Evolutionary conservation across 2,888 invertebrate species (phyloP).

Genomic region (Allolobophora icterica): DNA sequence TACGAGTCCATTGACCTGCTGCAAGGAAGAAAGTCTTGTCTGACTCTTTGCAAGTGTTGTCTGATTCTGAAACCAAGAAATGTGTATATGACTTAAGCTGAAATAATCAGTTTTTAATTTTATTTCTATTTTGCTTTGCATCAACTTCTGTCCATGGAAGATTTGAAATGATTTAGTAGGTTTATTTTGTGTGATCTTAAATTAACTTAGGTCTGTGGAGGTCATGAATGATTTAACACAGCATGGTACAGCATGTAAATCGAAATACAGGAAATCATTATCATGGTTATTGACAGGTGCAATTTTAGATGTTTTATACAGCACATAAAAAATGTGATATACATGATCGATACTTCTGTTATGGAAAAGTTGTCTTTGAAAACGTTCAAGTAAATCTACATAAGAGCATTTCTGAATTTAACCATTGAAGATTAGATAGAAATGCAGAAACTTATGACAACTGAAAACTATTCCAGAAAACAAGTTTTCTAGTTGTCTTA

Average conservation of each 20-base stretch:
- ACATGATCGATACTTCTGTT: neutral
- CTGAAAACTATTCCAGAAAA: constrained; percentile 17
- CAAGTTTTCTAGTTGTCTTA: neutral
- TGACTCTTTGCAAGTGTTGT: neutral
- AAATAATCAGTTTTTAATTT: neutral
- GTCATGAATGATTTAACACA: neutral
- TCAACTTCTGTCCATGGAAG: neutral
- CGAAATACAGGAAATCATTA: neutral
- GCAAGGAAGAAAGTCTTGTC: neutral
- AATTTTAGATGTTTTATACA: neutral
- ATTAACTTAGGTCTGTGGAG: neutral
- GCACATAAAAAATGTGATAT: neutral
- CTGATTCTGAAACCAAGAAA: neutral
- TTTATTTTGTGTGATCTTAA: neutral
- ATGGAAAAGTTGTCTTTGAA: neutral
- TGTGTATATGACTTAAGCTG: neutral
- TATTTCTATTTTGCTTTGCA: neutral
- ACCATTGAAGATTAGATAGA: neutral
- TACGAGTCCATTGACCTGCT: neutral
- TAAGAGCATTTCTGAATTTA: neutral
- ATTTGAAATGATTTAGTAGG: neutral
- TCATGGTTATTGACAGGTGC: neutral
- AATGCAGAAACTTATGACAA: neutral
- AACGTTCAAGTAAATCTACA: neutral
- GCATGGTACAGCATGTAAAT: neutral